These are phyloP conservation scores for Diploptera punctata DNA, from an alignment of 2,888 invertebrate genomes.

Conservation along the genomic window DNA sequence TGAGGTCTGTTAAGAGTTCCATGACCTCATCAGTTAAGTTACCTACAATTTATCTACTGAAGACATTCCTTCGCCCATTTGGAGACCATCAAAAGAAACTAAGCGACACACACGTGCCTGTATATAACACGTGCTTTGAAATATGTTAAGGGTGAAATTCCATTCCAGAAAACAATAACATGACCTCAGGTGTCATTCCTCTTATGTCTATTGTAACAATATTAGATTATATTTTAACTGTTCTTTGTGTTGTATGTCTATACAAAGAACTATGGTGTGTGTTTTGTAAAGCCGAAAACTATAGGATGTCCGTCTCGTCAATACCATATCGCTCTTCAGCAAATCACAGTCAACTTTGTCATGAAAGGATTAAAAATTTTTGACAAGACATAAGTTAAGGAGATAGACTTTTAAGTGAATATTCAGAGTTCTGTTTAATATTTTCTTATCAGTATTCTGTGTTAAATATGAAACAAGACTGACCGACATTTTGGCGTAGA, in stretches of 20 bases:
- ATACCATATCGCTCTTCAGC: too few species aligned
- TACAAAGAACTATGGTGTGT: not conserved
- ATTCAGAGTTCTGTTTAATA: too few species aligned
- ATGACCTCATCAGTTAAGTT: constrained; percentile 16
- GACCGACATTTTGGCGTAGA: too few species aligned
- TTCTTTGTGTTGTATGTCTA: not conserved
- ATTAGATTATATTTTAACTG: not conserved
- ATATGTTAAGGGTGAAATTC: not conserved
- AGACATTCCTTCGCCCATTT: not conserved
- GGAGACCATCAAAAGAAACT: not conserved
- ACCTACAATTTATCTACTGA: not conserved
- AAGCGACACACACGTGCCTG: not conserved
- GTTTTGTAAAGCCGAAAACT: not conserved
- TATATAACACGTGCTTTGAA: not conserved
- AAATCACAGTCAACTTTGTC: too few species aligned
- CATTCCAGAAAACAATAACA: not conserved
- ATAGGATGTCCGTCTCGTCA: too few species aligned
- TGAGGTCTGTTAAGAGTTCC: not conserved
- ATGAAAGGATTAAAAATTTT: too few species aligned
- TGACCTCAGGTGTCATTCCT: not conserved
- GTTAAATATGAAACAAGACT: too few species aligned
- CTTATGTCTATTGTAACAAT: not conserved
- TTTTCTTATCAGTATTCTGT: too few species aligned
- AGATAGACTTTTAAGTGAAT: too few species aligned
- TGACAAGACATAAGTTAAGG: too few species aligned